Percentiles rank a stretch among this genome's conserved stretches.
Evolutionary conservation across 2,797 vertebrate genomes (phyloP).

Genomic region (Sarcoramphus papa): DNA sequence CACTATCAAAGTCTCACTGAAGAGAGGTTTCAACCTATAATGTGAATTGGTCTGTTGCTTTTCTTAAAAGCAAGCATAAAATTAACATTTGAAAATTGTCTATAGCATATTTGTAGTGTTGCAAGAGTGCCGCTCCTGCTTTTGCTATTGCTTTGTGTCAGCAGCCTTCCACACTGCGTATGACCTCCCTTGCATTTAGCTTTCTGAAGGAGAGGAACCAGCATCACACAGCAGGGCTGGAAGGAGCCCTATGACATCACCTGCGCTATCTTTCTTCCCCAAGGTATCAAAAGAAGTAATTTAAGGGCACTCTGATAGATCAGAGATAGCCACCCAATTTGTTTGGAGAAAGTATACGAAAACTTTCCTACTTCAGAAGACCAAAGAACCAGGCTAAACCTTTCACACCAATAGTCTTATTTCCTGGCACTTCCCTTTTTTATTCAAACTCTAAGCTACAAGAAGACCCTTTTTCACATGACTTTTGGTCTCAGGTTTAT

Average conservation of each 20-base stretch:
- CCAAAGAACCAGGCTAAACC: neutral
- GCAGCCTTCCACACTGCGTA: accelerated
- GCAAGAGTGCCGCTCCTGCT: neutral
- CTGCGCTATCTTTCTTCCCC: constrained; percentile 2
- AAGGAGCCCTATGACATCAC: constrained; percentile 43
- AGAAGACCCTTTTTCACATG: neutral
- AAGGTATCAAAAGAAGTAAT: constrained; percentile 43
- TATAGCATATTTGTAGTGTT: neutral
- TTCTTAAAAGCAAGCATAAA: neutral
- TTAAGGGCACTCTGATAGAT: constrained; percentile 36
- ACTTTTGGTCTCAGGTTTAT: neutral
- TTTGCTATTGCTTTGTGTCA: neutral
- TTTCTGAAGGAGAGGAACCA: neutral
- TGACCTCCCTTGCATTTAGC: neutral
- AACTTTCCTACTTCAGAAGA: constrained; percentile 19
- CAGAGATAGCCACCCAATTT: constrained; percentile 58
- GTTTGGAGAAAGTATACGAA: constrained; percentile 24
- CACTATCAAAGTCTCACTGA: neutral
- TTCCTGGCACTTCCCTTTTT: neutral
- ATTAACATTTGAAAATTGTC: neutral
- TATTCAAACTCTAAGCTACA: neutral
- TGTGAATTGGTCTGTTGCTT: neutral
- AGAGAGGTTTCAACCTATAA: neutral
- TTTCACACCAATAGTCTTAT: neutral
- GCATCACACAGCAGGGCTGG: neutral